These are phyloP conservation scores for Brachyptera risi DNA, from an alignment of 2,888 invertebrate genomes.

Conservation along the genomic window DNA sequence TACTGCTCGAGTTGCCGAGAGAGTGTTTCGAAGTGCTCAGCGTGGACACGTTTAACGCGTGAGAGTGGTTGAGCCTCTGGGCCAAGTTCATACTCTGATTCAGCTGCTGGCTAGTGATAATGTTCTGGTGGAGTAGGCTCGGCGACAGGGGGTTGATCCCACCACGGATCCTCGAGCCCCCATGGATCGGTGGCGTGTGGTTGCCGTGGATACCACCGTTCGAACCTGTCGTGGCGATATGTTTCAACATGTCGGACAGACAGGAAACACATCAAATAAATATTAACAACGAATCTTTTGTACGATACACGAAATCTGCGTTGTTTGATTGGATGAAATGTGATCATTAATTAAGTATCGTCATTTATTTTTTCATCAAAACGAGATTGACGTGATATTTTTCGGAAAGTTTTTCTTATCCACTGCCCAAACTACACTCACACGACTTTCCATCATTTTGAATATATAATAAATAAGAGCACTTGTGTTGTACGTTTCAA, in stretches of 20 bases:
- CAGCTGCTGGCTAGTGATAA: neutral
- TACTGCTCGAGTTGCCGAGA: constrained; percentile 53
- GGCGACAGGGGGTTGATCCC: constrained; percentile 1
- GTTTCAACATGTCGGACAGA: constrained; percentile 12
- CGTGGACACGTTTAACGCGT: constrained; percentile 43
- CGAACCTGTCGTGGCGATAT: constrained; percentile 12
- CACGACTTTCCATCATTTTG: too few species aligned
- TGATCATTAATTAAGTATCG: too few species aligned
- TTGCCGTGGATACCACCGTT: constrained; percentile 11
- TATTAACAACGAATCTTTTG: neutral
- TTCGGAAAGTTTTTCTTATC: too few species aligned
- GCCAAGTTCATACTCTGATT: constrained; percentile 45
- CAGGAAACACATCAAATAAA: neutral
- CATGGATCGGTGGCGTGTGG: constrained; percentile 15
- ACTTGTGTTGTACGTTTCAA: too few species aligned
- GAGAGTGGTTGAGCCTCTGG: constrained; percentile 40
- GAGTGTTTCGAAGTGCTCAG: constrained; percentile 64
- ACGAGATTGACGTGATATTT: too few species aligned
- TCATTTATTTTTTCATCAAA: too few species aligned
- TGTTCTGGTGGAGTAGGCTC: neutral
- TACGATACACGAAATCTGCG: neutral
- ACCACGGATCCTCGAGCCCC: neutral
- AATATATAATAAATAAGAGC: too few species aligned
- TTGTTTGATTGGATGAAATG: too few species aligned
- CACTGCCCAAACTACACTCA: too few species aligned